phyloP scores from a whole-genome alignment of 2,113 vertebrate species.

The Mustela lutreola region DNA sequence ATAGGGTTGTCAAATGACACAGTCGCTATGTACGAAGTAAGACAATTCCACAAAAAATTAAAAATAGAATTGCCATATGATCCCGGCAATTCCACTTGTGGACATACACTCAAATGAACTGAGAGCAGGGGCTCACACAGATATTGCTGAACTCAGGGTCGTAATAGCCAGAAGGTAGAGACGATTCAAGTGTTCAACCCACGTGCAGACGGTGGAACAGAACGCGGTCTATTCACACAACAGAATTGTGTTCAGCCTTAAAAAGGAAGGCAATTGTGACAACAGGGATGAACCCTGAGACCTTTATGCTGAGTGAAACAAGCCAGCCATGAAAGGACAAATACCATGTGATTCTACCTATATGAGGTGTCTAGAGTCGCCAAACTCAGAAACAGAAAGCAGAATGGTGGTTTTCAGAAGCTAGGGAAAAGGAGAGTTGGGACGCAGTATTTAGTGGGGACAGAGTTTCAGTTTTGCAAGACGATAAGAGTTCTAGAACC shows the following conservation, averaged over 20 bases:
- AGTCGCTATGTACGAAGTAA: neutral
- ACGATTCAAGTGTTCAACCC: neutral
- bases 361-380: neutral
- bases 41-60: neutral
- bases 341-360: neutral
- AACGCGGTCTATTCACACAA: neutral
- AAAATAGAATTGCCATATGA: neutral
- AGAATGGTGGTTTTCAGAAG: neutral
- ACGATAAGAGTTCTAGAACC: neutral
- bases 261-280: neutral
- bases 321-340: neutral
- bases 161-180: neutral
- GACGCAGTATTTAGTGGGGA: neutral
- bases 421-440: too few species aligned
- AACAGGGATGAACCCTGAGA: neutral
- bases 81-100: neutral
- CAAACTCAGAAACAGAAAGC: neutral
- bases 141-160: neutral
- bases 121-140: neutral
- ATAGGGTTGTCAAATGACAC: neutral
- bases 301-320: neutral
- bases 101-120: neutral
- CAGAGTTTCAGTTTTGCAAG: neutral
- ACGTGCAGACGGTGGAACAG: neutral
- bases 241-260: neutral